Evolutionary conservation across 1,140 invertebrate genomes (phyloP).

Genomic region (Drosophila paulistorum): DNA sequence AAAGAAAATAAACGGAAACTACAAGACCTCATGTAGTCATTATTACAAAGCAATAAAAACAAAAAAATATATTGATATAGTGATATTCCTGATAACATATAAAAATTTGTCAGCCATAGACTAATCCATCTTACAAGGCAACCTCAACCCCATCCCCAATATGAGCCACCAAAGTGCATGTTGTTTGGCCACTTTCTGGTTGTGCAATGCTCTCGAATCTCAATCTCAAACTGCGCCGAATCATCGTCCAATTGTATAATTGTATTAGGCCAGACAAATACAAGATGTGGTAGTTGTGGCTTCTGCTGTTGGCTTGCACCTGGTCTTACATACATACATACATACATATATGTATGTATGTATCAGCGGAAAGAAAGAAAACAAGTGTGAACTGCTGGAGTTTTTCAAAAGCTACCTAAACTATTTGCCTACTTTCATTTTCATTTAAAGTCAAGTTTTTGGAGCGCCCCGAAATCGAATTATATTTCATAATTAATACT

Average conservation of each 20-base stretch:
- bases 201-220: slow-evolving; percentile 40
- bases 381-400: slow-evolving; percentile 53
- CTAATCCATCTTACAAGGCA: background rate
- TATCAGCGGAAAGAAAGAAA: slow-evolving; percentile 15
- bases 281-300: slow-evolving; percentile 20
- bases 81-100: background rate
- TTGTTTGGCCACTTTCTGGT: slow-evolving; percentile 20
- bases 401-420: slow-evolving; percentile 27
- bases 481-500: slow-evolving; percentile 65
- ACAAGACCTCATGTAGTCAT: background rate
- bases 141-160: background rate
- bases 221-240: slow-evolving; percentile 48
- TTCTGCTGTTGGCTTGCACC: slow-evolving; percentile 22
- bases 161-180: slow-evolving; percentile 3
- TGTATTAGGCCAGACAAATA: slow-evolving; percentile 62
- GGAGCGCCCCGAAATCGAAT: slow-evolving; percentile 54
- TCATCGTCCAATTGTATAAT: slow-evolving; percentile 60
- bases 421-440: slow-evolving; percentile 56
- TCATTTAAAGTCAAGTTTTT: slow-evolving; percentile 46
- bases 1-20: background rate
- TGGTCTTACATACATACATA: background rate
- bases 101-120: background rate
- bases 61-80: background rate
- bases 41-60: background rate
- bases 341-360: background rate